These are phyloP conservation scores for Halictus rubicundus DNA, from an alignment of 1,140 invertebrate species.

Conservation along the genomic window DNA sequence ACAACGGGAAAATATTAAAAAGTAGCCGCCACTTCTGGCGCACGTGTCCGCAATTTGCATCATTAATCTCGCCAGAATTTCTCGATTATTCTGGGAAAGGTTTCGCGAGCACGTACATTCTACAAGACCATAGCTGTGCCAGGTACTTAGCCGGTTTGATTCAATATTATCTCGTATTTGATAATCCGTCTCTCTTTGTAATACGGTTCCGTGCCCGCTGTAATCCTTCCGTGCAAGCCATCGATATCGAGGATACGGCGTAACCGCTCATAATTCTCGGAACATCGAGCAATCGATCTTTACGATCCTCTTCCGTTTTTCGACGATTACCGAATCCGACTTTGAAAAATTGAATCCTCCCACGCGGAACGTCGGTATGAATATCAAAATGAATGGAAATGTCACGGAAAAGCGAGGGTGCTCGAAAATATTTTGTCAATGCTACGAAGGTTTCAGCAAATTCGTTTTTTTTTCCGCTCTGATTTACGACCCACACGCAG, in stretches of 20 bases:
- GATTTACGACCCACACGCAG: no score
- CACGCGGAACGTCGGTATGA: no score
- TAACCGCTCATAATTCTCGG: conserved; percentile 13
- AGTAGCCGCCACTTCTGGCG: background rate
- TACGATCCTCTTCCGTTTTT: conserved; percentile 24
- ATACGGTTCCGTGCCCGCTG: conserved; percentile 25
- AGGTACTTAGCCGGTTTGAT: conserved; percentile 17
- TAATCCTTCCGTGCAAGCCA: conserved; percentile 37
- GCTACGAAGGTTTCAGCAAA: no score
- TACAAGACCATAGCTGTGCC: background rate
- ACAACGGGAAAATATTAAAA: background rate
- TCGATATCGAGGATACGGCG: conserved; percentile 21
- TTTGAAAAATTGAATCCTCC: conserved; percentile 48
- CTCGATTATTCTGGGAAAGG: conserved; percentile 6
- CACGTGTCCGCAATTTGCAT: background rate
- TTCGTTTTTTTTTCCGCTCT: no score
- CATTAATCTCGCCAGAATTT: conserved; percentile 11
- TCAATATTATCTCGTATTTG: conserved; percentile 42
- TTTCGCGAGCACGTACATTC: conserved; percentile 1
- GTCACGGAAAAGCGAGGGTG: no score
- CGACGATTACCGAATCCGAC: conserved; percentile 23
- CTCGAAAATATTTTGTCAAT: no score
- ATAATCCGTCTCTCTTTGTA: conserved; percentile 47
- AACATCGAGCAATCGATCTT: conserved; percentile 44
- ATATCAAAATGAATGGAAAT: no score